phyloP scores from a whole-genome alignment of 1,140 invertebrate genomes.

The Aplysia californica region DNA sequence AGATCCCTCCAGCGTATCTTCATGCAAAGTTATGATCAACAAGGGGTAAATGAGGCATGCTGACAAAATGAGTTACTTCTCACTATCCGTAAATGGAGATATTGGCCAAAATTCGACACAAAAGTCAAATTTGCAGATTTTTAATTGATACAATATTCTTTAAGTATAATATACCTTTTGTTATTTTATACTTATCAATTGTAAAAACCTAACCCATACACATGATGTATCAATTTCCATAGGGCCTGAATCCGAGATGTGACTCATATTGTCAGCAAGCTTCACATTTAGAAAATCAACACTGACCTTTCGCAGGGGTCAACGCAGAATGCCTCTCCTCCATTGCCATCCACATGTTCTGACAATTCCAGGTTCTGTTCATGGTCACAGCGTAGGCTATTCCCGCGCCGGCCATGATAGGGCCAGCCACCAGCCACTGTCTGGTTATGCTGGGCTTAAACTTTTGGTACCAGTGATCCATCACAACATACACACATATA shows the following conservation, averaged over 20 bases:
- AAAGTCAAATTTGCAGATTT: too few species aligned
- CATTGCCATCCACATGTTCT: slow-evolving; percentile 53
- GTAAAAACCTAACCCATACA: too few species aligned
- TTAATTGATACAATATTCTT: too few species aligned
- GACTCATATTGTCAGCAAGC: background rate
- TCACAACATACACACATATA: background rate
- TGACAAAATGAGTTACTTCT: too few species aligned
- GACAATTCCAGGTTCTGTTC: slow-evolving; percentile 40
- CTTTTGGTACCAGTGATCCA: background rate
- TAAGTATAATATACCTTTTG: too few species aligned
- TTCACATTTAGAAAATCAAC: background rate
- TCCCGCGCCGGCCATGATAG: slow-evolving; percentile 34
- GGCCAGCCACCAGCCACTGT: slow-evolving; percentile 1
- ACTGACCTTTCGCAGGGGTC: slow-evolving; percentile 31
- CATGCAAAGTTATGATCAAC: background rate
- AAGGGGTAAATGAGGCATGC: too few species aligned
- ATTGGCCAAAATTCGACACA: too few species aligned
- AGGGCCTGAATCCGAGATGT: too few species aligned
- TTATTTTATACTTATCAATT: too few species aligned
- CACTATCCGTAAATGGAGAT: background rate
- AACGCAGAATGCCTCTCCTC: slow-evolving; percentile 49
- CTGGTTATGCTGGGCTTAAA: slow-evolving; percentile 2
- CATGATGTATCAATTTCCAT: too few species aligned
- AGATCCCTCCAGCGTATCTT: background rate
- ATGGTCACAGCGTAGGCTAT: slow-evolving; percentile 34